Evolutionary conservation across 2,113 vertebrate species (phyloP), one percentile per base, ranked within the genome.

Genomic region (Phalacrocorax brasilianus): DNA sequence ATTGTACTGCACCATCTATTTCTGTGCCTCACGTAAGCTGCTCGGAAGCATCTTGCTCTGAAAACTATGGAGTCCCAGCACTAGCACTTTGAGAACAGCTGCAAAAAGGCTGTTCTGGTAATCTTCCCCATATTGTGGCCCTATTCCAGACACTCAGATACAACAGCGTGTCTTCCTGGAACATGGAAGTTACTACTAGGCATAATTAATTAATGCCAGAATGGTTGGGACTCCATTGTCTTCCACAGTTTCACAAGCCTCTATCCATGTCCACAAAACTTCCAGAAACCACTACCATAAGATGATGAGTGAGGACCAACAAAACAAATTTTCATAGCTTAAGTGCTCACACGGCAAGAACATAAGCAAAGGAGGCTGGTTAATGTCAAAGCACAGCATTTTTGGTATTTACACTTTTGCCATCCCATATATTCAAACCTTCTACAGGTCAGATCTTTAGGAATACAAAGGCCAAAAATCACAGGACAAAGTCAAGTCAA

Each of bases 1-100:
- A 26, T 2, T 75, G 70, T 72, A 52, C 66, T 38, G 52, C 77
- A 53, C 88, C 79, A 33, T 38, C 65, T 81, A 87, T 81, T 95
- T 78, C 87, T 61, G 35, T 53, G 56, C 28, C 49, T 91, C 1
- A 2, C 49, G 11, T 12, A 44, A 79, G 23, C 6, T 0, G 3
- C 77, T 15, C 1, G 3, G 68, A 73, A 89, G 80, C 35, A 3
- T 12, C 52, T 12, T 56, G 62, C 40, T 56, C 77, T 75, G 65
- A 72, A 87, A 87, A 71, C 6, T 30, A 44, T 6, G 23, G 55
- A 58, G 84, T 53, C n/a, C 33, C 0, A 0, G 53, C 38, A 49
- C 15, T 6, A 53, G 61, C 0, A 0, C 56, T 6, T 18, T 2
- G 3, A 86, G 44, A 26, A 67, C 61, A 45, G 70, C 5, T 6